phyloP scores from a whole-genome alignment of 2,797 vertebrate species.

The Halcyon leucocephala region DNA sequence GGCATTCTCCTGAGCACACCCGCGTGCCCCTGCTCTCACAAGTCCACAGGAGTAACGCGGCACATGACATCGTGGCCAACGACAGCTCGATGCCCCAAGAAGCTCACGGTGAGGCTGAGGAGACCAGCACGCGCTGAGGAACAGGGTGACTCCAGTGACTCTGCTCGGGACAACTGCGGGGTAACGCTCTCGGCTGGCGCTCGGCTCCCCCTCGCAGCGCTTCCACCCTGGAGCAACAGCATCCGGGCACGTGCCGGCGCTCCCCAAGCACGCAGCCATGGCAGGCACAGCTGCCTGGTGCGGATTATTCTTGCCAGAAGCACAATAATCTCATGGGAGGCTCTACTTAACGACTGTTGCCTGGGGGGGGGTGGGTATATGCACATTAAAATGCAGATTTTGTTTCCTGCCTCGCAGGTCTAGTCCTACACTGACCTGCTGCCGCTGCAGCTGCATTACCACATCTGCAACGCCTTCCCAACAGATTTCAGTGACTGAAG shows the following conservation, averaged over 20 bases:
- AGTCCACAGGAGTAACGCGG: accelerated
- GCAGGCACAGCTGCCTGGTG: background rate
- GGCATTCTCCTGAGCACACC: background rate
- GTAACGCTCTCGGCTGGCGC: background rate
- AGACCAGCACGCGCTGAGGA: background rate
- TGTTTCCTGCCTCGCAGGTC: background rate
- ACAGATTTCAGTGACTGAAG: background rate
- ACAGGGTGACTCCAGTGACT: background rate
- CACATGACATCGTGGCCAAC: background rate
- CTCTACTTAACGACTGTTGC: background rate
- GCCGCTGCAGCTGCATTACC: background rate
- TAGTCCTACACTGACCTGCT: background rate
- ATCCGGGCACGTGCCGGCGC: accelerated
- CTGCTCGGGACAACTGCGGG: background rate
- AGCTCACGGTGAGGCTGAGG: background rate
- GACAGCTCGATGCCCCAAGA: background rate
- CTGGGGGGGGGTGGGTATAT: background rate
- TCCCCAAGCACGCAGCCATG: accelerated
- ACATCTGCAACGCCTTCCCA: background rate
- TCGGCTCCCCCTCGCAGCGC: accelerated
- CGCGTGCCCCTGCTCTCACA: accelerated
- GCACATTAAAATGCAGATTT: slow-evolving; percentile 16
- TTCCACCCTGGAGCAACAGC: background rate
- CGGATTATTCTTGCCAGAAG: slow-evolving; percentile 29
- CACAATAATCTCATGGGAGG: slow-evolving; percentile 41